These are phyloP conservation scores for Fragum sueziense DNA, from an alignment of 2,888 invertebrate genomes.

Conservation along the genomic window DNA sequence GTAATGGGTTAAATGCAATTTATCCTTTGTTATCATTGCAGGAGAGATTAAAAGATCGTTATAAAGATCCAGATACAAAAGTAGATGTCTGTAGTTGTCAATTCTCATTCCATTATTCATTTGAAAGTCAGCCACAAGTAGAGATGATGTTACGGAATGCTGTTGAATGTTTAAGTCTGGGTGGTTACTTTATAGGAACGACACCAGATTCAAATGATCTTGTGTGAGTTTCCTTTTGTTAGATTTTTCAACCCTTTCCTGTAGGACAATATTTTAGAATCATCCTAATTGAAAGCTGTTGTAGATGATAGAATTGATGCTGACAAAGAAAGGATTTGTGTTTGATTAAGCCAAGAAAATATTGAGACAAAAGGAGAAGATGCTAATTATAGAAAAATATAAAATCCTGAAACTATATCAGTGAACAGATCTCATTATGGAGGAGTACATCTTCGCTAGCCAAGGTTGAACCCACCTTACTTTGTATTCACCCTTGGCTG, in stretches of 20 bases:
- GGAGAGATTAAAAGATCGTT: conserved; percentile 84
- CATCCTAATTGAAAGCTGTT: no score
- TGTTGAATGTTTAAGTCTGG: conserved; percentile 92
- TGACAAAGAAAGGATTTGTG: no score
- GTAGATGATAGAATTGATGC: no score
- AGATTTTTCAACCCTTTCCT: no score
- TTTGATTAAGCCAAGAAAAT: neutral
- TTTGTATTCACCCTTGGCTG: no score
- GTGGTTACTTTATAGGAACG: conserved; percentile 98
- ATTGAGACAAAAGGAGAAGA: neutral
- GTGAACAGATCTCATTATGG: no score
- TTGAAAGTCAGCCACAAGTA: conserved; percentile 87
- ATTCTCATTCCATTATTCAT: conserved; percentile 96
- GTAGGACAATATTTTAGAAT: no score
- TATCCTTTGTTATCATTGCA: conserved; percentile 56
- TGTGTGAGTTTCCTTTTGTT: conserved; percentile 86
- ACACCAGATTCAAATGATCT: conserved; percentile 97
- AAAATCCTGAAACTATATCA: no score
- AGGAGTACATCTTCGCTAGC: no score
- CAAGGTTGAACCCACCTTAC: no score
- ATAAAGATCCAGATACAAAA: conserved; percentile 88
- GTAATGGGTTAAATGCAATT: neutral
- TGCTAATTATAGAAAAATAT: no score
- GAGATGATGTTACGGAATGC: conserved; percentile 96
- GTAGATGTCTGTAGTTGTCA: conserved; percentile 98